Conservation (phyloP, 2,888 invertebrate genomes). For the Cheilosia vernalis region DNA sequence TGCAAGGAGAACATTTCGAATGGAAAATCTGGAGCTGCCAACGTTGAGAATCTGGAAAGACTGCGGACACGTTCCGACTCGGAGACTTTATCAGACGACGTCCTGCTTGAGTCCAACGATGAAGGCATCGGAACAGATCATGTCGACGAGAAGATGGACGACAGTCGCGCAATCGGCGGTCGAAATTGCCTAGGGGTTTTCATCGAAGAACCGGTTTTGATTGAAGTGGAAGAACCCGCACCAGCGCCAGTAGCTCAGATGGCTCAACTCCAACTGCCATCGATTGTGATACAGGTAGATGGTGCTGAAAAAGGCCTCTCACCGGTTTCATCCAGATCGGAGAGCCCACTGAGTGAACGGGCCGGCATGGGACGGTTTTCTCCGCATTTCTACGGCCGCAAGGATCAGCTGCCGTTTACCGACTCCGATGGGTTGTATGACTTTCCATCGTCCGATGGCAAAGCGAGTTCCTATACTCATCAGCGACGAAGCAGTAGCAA, state of each 20-base stretch:
- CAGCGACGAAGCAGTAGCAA: constrained; percentile 87
- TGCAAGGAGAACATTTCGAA: constrained; percentile 84
- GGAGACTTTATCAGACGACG: constrained; percentile 89
- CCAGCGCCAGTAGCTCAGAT: constrained; percentile 78
- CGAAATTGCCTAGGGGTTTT: constrained; percentile 76
- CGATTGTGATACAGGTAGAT: constrained; percentile 86
- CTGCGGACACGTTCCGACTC: constrained; percentile 88
- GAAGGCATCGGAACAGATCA: constrained; percentile 91
- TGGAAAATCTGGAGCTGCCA: constrained; percentile 76
- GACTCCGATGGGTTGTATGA: constrained; percentile 92
- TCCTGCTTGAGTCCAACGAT: constrained; percentile 89
- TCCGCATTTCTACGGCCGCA: constrained; percentile 88
- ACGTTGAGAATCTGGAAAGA: constrained; percentile 75
- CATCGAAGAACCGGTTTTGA: constrained; percentile 77
- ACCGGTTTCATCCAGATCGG: constrained; percentile 91
- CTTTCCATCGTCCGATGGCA: constrained; percentile 90
- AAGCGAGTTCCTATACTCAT: constrained; percentile 83
- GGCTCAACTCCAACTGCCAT: constrained; percentile 85
- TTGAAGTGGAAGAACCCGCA: constrained; percentile 78
- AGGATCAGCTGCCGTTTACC: constrained; percentile 88
- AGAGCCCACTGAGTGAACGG: constrained; percentile 90
- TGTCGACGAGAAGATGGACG: constrained; percentile 87
- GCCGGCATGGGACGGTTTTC: constrained; percentile 88
- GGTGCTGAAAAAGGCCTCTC: constrained; percentile 86
- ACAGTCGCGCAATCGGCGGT: constrained; percentile 74